phyloP scores from a whole-genome alignment of 2,113 vertebrate species.

The Leptosomus discolor region DNA sequence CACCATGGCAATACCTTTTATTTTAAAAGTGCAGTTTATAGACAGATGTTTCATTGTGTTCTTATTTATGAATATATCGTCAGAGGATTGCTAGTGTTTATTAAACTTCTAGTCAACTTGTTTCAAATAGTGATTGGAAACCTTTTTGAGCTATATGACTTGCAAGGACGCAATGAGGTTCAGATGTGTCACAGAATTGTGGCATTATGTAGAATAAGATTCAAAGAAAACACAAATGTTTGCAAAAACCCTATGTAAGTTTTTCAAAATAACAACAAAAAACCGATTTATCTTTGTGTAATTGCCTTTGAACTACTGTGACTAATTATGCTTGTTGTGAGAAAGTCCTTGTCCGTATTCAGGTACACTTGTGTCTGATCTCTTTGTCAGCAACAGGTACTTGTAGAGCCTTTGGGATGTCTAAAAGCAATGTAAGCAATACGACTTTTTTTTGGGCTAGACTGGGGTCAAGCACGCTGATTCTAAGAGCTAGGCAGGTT shows the following conservation, averaged over 20 bases:
- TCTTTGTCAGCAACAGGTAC: not conserved
- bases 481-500: not conserved
- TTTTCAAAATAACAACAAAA: not conserved
- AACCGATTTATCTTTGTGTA: not conserved
- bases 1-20: conserved; percentile 46
- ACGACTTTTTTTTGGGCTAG: not conserved
- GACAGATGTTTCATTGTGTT: conserved; percentile 18
- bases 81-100: conserved; percentile 43
- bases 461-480: not conserved
- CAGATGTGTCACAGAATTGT: not conserved
- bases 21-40: conserved; percentile 64
- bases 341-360: not conserved
- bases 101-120: conserved; percentile 34
- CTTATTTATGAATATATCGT: conserved; percentile 46
- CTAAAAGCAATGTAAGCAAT: not conserved
- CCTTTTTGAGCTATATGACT: not conserved
- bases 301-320: not conserved
- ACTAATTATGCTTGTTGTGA: not conserved
- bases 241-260: not conserved
- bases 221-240: not conserved
- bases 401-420: not conserved
- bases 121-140: conserved; percentile 22
- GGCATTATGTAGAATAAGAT: not conserved
- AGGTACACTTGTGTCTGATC: not conserved
- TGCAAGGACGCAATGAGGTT: not conserved